Conservation (phyloP, 2,888 invertebrate species). For the Diploptera punctata region DNA sequence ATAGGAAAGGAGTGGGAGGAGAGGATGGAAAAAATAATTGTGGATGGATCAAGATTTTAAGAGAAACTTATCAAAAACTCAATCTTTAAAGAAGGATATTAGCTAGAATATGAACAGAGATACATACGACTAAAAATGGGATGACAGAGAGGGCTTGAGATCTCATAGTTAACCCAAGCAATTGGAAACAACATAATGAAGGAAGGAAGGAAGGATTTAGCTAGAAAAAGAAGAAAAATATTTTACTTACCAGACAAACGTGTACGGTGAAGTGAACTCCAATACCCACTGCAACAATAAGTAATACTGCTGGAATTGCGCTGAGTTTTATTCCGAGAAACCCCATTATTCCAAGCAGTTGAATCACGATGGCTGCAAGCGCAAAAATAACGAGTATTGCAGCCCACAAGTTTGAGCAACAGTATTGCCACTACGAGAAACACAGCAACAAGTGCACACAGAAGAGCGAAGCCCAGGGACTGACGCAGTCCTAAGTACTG, state of each 20-base stretch:
- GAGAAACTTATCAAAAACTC: too few species aligned
- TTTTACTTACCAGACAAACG: conserved; percentile 83
- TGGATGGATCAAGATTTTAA: too few species aligned
- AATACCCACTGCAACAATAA: conserved; percentile 85
- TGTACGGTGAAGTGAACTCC: conserved; percentile 89
- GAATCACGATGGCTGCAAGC: conserved; percentile 74
- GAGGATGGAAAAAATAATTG: too few species aligned
- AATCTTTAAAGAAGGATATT: too few species aligned
- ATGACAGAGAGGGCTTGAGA: too few species aligned
- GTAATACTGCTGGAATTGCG: conserved; percentile 87
- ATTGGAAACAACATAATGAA: too few species aligned
- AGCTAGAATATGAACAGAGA: too few species aligned
- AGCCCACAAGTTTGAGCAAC: conserved; percentile 85
- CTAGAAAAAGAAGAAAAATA: too few species aligned
- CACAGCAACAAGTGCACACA: conserved; percentile 73
- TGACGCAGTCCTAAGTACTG: conserved; percentile 83
- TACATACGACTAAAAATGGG: too few species aligned
- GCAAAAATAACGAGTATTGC: conserved; percentile 74
- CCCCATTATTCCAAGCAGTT: conserved; percentile 89
- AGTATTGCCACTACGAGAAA: conserved; percentile 79
- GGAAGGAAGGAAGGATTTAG: too few species aligned
- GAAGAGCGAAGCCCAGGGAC: conserved; percentile 74
- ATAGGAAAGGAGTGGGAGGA: too few species aligned
- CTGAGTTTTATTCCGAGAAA: conserved; percentile 84
- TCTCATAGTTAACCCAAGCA: too few species aligned